Evolutionary conservation across 2,113 vertebrate genomes (phyloP), one percentile per base, ranked within the genome.

Genomic region (Martes martes): DNA sequence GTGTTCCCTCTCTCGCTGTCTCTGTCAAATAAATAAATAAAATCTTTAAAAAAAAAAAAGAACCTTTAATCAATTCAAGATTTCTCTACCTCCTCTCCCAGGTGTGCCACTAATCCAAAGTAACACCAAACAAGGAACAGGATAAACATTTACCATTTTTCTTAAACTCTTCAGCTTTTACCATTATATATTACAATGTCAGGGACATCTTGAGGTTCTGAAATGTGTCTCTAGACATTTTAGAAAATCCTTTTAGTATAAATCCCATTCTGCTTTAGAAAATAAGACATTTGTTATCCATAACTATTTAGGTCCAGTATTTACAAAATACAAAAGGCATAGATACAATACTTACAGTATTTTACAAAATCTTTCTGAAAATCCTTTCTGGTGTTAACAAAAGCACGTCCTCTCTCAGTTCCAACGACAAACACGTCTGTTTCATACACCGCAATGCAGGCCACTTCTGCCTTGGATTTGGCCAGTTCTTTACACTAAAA

Each of bases 381-480:
- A 97, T 99, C 99, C 97, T 99, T 99, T 73, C 99, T 98, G 10
- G 98, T 98, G 63, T 99, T 99, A 95, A 99, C 97, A 96, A 99
- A 99, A 83, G 98, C 98, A 94, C 98, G 99, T 97, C 99, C 99
- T 98, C 97, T 98, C 84, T 99, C 99, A 0, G 98, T 99, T 79
- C 99, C 99, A 57, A 99, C 99, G 7, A 99, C 98, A 96, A 99
- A 99, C 45, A 99, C 98, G 0, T 99, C 99, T 57, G 98, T 98
- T 91, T 99, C 99, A 83, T 99, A 99, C 1, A 99, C 98, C 9
- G 98, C 99, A 6, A 99, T 98, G 63, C 99, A 99, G 92, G 98
- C 99, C 52, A 99, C 99, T 98, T 99, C 99, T 93, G 99, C 98
- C 87, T 99, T 99, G 93, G 99, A 99, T 97, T 99, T 99, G 84